Conservation (phyloP, 2,113 vertebrate genomes). For the Heloderma charlesbogerti region DNA sequence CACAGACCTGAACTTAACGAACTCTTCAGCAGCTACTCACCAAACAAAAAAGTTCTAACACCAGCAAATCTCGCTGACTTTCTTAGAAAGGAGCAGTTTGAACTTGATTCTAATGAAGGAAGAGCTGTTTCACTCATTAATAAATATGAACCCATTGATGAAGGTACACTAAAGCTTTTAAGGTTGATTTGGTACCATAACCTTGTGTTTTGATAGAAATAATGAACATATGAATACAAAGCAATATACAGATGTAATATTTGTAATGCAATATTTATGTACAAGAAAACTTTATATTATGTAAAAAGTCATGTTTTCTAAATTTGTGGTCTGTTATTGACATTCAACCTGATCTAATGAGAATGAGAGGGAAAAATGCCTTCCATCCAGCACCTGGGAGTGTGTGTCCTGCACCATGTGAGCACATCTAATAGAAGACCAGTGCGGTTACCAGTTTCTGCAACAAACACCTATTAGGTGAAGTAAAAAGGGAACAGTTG, state of each 20-base stretch:
- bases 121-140: constrained; percentile 67
- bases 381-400: background rate
- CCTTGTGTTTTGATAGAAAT: background rate
- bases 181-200: background rate
- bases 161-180: constrained; percentile 69
- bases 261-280: background rate
- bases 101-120: background rate
- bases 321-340: background rate
- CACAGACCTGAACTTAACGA: constrained; percentile 75
- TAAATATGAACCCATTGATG: constrained; percentile 77
- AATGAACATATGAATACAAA: background rate
- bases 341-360: background rate
- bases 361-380: background rate
- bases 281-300: background rate
- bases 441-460: background rate
- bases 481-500: background rate
- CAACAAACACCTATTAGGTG: background rate
- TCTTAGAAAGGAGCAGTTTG: constrained; percentile 72
- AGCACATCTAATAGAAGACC: background rate
- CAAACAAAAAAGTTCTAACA: constrained; percentile 56
- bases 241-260: background rate
- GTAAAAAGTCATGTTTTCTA: background rate
- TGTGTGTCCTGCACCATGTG: background rate
- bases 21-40: constrained; percentile 72
- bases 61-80: constrained; percentile 63